These are phyloP conservation scores for Stegastes partitus DNA, from an alignment of 2,113 vertebrate genomes.

Conservation along the genomic window DNA sequence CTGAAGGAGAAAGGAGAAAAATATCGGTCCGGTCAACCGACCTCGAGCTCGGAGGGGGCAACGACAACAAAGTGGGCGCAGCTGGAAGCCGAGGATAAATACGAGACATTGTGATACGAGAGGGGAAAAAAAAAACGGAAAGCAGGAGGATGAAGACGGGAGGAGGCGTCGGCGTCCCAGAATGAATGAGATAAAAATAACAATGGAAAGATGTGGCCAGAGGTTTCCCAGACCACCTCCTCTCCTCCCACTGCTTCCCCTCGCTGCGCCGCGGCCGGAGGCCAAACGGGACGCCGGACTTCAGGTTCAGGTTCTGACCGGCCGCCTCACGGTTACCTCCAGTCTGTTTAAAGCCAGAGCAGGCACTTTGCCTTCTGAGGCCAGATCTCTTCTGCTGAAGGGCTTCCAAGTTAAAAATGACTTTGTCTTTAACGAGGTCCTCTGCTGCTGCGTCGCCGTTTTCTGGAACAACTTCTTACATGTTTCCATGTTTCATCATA, in stretches of 20 bases:
- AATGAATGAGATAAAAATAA: constrained; percentile 61
- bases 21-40: constrained; percentile 28
- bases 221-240: constrained; percentile 62
- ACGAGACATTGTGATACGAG: constrained; percentile 39
- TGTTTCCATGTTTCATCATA: no score
- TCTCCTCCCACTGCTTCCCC: constrained; percentile 40
- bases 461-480: no score
- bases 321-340: background rate
- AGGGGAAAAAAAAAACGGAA: background rate
- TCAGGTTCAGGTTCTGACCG: background rate
- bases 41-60: constrained; percentile 5
- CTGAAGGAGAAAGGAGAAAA: constrained; percentile 61
- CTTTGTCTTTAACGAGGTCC: no score
- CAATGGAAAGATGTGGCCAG: constrained; percentile 46
- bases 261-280: background rate
- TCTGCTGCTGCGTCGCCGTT: no score
- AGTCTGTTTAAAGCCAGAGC: background rate
- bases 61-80: constrained; percentile 41
- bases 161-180: constrained; percentile 28
- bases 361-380: no score
- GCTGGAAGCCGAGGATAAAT: constrained; percentile 20
- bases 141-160: constrained; percentile 4
- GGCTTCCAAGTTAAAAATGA: no score
- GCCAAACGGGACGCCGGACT: constrained; percentile 7
- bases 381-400: no score